These are phyloP conservation scores for Exocentrus adspersus DNA, from an alignment of 2,888 invertebrate genomes.

Conservation along the genomic window DNA sequence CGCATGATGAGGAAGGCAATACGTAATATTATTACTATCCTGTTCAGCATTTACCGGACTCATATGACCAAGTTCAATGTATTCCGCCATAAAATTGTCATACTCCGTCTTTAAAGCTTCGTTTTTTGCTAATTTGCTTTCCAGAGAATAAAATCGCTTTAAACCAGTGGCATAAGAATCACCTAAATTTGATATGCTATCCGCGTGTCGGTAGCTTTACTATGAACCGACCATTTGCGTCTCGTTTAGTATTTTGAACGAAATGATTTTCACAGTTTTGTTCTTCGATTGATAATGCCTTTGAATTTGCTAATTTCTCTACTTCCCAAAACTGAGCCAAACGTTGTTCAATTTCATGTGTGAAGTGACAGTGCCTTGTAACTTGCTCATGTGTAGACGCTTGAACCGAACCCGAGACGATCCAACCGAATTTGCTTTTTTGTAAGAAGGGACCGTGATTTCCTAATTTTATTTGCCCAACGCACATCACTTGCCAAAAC, in stretches of 20 bases:
- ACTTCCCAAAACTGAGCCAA: background rate
- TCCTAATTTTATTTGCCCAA: constrained; percentile 28
- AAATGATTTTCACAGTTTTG: constrained; percentile 7
- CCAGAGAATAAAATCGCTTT: background rate
- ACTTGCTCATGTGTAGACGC: too few species aligned
- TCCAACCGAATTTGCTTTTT: constrained; percentile 35
- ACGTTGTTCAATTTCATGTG: too few species aligned
- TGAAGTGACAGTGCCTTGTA: too few species aligned
- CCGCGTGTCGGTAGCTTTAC: background rate
- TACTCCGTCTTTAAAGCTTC: background rate
- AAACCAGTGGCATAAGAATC: background rate
- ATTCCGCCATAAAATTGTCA: constrained; percentile 13
- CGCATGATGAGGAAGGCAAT: constrained; percentile 17
- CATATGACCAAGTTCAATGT: constrained; percentile 15
- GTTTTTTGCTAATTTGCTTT: background rate
- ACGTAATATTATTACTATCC: background rate
- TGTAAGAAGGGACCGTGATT: constrained; percentile 29
- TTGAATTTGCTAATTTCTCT: constrained; percentile 1
- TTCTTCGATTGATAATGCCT: constrained; percentile 7
- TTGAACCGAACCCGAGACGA: constrained; percentile 27
- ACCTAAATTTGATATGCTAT: background rate
- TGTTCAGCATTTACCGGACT: background rate
- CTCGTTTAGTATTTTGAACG: background rate
- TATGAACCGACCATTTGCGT: constrained; percentile 7
- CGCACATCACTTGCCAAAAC: constrained; percentile 32